Percentiles rank a stretch among this genome's conserved stretches.
These are phyloP conservation scores for Rallus limicola DNA, from an alignment of 2,113 vertebrate species.

Conservation along the genomic window DNA sequence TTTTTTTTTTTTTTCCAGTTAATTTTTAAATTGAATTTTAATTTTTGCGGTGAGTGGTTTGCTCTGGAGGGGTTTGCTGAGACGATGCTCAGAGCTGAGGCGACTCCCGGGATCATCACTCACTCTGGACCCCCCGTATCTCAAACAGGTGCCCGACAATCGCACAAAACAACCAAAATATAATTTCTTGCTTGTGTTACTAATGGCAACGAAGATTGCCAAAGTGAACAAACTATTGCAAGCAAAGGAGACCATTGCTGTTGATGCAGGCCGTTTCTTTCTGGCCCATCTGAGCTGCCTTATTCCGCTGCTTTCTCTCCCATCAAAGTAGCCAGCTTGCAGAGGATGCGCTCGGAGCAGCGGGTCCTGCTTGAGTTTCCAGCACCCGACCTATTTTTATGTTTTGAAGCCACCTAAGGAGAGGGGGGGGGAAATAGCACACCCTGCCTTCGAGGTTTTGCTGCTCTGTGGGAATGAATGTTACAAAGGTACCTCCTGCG, in stretches of 20 bases:
- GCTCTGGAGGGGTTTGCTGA: not conserved
- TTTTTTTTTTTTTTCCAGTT: not conserved
- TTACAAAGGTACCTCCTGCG: not conserved
- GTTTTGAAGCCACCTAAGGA: not conserved
- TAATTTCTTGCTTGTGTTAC: constrained; percentile 14
- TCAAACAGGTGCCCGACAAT: not conserved
- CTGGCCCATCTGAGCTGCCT: not conserved
- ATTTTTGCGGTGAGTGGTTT: not conserved
- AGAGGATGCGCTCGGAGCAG: rapidly evolving
- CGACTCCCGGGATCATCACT: not conserved
- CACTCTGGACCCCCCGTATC: not conserved
- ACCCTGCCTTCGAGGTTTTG: not conserved
- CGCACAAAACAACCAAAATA: not conserved
- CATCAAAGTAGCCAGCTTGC: not conserved
- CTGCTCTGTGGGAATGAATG: not conserved
- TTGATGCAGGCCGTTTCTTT: not conserved
- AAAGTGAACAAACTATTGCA: constrained; percentile 1
- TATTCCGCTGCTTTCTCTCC: rapidly evolving
- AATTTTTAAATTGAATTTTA: not conserved
- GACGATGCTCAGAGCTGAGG: not conserved
- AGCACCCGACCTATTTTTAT: not conserved
- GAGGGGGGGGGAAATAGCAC: not conserved
- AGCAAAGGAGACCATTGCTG: not conserved
- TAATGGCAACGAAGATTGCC: constrained; percentile 41
- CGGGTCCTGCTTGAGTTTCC: not conserved